Percentiles rank a stretch among this genome's conserved stretches.
phyloP scores from a whole-genome alignment of 2,797 vertebrate genomes.

The Perdix hodgsoniae region DNA sequence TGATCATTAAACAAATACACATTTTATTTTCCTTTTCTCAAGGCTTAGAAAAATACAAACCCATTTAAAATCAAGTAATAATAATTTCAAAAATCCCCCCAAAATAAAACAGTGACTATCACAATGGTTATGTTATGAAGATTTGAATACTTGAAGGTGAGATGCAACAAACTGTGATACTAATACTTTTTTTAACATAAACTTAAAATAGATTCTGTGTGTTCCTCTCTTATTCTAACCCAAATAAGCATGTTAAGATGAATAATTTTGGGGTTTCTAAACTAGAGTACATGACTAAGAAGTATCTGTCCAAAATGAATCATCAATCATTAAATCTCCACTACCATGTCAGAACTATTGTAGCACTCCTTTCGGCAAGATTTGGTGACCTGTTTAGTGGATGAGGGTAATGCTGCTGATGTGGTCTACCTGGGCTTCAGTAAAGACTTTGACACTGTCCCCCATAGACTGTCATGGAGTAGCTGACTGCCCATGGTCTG shows the following conservation, averaged over 20 bases:
- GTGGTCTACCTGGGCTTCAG: no score
- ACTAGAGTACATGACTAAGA: background rate
- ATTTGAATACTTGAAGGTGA: background rate
- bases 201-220: background rate
- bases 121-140: background rate
- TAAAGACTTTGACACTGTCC: no score
- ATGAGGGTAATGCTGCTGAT: no score
- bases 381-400: background rate
- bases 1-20: rapidly evolving
- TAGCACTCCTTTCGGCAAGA: background rate
- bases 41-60: background rate
- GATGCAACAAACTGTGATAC: background rate
- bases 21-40: background rate
- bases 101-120: background rate
- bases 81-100: background rate
- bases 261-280: background rate
- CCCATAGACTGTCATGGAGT: no score
- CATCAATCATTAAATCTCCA: background rate
- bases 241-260: background rate
- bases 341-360: background rate
- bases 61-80: background rate
- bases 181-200: background rate
- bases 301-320: background rate
- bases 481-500: no score
- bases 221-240: background rate